Conservation (phyloP, 2,797 vertebrate species). For the Neosilurus hyrtlii region DNA sequence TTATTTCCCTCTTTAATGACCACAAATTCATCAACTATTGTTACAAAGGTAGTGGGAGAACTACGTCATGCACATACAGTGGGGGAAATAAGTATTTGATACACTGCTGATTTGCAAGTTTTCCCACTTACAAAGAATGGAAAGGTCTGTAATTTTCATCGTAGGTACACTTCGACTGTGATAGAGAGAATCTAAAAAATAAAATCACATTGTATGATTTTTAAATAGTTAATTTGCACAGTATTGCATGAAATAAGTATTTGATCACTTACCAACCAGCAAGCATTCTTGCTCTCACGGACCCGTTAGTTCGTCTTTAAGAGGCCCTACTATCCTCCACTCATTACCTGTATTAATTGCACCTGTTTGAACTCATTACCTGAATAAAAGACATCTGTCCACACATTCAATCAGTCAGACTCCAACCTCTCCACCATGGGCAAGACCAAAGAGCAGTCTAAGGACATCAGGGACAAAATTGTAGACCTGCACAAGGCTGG, state of each 20-base stretch:
- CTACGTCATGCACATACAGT: too few relatives aligned
- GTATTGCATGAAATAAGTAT: neutral
- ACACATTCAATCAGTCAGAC: too few relatives aligned
- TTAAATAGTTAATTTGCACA: neutral
- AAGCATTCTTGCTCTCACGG: neutral
- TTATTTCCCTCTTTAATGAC: too few relatives aligned
- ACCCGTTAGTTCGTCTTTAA: neutral
- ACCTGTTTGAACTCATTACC: too few relatives aligned
- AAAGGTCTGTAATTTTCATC: too few relatives aligned
- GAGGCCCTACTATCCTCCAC: neutral
- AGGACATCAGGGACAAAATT: neutral
- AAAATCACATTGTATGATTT: neutral
- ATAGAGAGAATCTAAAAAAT: neutral
- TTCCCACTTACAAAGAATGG: too few relatives aligned
- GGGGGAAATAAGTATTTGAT: too few relatives aligned
- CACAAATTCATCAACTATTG: too few relatives aligned
- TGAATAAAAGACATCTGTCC: neutral
- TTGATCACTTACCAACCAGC: neutral
- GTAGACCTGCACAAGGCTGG: neutral
- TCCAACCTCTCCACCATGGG: too few relatives aligned
- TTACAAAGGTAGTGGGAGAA: too few relatives aligned
- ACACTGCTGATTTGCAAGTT: too few relatives aligned
- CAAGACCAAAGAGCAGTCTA: neutral
- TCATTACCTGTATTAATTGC: neutral
- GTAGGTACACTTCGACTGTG: neutral